These are phyloP conservation scores for Drosophila aff. DNA, from an alignment of 1,140 invertebrate species.

Conservation along the genomic window DNA sequence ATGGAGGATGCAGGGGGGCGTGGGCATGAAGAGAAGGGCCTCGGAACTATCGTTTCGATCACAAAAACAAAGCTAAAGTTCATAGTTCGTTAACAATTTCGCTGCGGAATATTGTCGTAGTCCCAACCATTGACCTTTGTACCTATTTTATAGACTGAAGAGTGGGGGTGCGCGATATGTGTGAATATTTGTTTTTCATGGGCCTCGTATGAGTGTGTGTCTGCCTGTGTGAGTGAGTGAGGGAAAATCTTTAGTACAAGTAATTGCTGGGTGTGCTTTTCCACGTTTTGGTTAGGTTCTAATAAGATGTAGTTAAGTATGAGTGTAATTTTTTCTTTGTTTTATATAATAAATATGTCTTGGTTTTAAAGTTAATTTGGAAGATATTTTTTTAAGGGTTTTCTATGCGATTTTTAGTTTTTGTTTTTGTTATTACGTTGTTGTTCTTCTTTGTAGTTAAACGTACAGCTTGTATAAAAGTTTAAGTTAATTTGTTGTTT, in stretches of 20 bases:
- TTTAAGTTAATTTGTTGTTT: slow-evolving; percentile 62
- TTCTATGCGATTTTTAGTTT: slow-evolving; percentile 53
- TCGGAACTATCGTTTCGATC: slow-evolving; percentile 24
- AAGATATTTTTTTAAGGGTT: slow-evolving; percentile 63
- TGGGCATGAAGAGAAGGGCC: slow-evolving; percentile 7
- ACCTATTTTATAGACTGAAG: slow-evolving; percentile 37
- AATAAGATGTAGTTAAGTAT: slow-evolving; percentile 64
- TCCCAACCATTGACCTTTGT: slow-evolving; percentile 22
- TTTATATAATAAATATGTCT: slow-evolving; percentile 57
- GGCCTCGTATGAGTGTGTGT: slow-evolving; percentile 15
- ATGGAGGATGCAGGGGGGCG: background rate
- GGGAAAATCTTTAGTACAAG: slow-evolving; percentile 54
- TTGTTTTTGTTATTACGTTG: slow-evolving; percentile 33
- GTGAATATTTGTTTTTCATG: slow-evolving; percentile 13
- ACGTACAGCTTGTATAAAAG: slow-evolving; percentile 75
- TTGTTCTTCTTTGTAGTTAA: slow-evolving; percentile 57
- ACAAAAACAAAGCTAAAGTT: slow-evolving; percentile 23
- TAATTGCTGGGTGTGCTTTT: slow-evolving; percentile 52
- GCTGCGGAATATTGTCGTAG: slow-evolving; percentile 10
- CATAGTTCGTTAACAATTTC: slow-evolving; percentile 21
- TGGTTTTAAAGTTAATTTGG: slow-evolving; percentile 75
- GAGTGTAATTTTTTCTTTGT: slow-evolving; percentile 39
- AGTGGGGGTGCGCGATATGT: slow-evolving; percentile 72
- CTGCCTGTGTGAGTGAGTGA: slow-evolving; percentile 20
- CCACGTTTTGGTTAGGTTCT: slow-evolving; percentile 51